These are phyloP conservation scores for Petrocephalus sullivani DNA, from an alignment of 2,797 vertebrate genomes.

Conservation along the genomic window DNA sequence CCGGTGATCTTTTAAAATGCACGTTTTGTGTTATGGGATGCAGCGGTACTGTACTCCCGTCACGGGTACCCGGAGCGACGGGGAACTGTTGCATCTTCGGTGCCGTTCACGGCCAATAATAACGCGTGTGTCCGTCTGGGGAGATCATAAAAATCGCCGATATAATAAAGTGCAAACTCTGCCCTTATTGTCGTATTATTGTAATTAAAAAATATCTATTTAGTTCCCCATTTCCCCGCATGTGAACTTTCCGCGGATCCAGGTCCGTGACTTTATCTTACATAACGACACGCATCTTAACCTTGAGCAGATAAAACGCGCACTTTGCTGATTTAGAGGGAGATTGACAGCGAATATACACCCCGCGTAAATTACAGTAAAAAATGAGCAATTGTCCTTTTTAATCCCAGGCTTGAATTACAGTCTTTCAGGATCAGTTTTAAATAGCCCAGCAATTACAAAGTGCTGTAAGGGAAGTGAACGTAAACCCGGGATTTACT, in stretches of 20 bases:
- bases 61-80: background rate
- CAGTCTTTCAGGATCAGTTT: conserved; percentile 10
- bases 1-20: background rate
- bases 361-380: conserved; percentile 28
- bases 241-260: background rate
- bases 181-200: background rate
- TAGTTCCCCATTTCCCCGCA: background rate
- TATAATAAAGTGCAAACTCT: background rate
- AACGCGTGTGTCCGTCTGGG: background rate
- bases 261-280: conserved; percentile 20
- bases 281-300: conserved; percentile 12
- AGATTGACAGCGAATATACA: conserved; percentile 19
- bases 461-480: background rate
- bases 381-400: conserved; percentile 15
- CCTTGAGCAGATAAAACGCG: conserved; percentile 26
- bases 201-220: background rate
- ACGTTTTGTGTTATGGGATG: background rate
- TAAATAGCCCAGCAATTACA: conserved; percentile 20
- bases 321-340: conserved; percentile 29
- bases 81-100: conserved; percentile 48
- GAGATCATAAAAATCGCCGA: background rate
- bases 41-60: background rate
- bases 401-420: background rate
- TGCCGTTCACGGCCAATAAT: background rate
- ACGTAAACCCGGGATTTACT: conserved; percentile 24